Evolutionary conservation across 1,140 invertebrate genomes (phyloP).

Genomic region (Scylla paramamosain): DNA sequence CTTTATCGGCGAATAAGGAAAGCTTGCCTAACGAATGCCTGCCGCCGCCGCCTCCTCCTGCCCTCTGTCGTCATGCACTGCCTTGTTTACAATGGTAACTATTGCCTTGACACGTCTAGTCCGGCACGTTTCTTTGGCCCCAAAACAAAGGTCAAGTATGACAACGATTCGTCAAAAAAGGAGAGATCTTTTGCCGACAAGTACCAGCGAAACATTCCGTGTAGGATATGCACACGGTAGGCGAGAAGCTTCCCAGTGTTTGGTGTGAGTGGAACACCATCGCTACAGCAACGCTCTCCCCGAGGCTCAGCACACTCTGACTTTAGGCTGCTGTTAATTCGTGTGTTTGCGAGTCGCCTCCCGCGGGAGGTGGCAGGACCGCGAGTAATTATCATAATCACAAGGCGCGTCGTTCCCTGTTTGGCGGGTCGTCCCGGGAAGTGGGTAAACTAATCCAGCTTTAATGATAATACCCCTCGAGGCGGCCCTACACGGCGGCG

Average conservation of each 20-base stretch:
- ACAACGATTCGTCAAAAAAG: background rate
- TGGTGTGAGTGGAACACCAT: background rate
- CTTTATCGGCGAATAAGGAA: background rate
- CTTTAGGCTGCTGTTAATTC: background rate
- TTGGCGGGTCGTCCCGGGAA: background rate
- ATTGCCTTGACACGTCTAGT: background rate
- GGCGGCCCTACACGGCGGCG: background rate
- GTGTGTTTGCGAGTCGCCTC: background rate
- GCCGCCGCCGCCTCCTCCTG: background rate
- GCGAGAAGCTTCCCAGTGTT: background rate
- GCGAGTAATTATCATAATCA: slow-evolving; percentile 34
- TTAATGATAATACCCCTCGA: slow-evolving; percentile 46
- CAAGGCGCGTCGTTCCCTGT: background rate
- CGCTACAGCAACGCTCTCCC: background rate
- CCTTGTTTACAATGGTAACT: background rate
- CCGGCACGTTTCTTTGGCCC: background rate
- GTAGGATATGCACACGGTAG: background rate
- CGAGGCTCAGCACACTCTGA: background rate
- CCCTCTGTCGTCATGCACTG: background rate
- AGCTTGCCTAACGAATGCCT: background rate
- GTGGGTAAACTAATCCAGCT: slow-evolving; percentile 27
- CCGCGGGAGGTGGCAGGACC: slow-evolving; percentile 27
- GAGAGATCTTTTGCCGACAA: background rate
- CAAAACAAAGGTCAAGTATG: background rate
- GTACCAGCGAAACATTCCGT: background rate